These are phyloP conservation scores for Cataglyphis albicans DNA, from an alignment of 2,888 invertebrate genomes.

Conservation along the genomic window DNA sequence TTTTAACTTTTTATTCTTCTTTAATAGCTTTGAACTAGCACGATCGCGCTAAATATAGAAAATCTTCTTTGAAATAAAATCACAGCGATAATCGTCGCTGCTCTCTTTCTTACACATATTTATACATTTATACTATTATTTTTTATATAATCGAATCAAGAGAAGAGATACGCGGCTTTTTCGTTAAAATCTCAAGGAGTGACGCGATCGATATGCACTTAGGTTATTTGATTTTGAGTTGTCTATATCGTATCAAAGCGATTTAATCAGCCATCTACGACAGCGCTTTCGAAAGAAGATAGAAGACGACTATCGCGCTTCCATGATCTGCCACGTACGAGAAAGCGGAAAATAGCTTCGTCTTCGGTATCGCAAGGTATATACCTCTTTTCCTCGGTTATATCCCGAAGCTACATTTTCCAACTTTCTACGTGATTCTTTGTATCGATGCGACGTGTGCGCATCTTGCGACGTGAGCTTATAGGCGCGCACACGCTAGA, in stretches of 20 bases:
- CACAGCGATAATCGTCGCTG: background rate
- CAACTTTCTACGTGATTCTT: slow-evolving; percentile 53
- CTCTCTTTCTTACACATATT: background rate
- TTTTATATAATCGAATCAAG: slow-evolving; percentile 4
- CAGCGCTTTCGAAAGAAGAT: slow-evolving; percentile 47
- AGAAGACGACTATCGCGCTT: slow-evolving; percentile 42
- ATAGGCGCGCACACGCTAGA: slow-evolving; percentile 36
- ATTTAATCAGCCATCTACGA: slow-evolving; percentile 35
- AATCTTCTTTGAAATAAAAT: background rate
- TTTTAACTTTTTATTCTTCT: background rate
- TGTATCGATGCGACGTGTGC: slow-evolving; percentile 53
- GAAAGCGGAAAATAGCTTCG: slow-evolving; percentile 36
- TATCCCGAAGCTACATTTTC: slow-evolving; percentile 54
- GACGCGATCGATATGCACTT: background rate
- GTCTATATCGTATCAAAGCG: slow-evolving; percentile 1
- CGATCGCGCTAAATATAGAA: background rate
- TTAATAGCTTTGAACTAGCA: background rate
- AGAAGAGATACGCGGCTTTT: background rate
- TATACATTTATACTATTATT: background rate
- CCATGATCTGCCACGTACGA: slow-evolving; percentile 56
- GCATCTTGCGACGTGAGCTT: slow-evolving; percentile 40
- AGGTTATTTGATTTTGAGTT: background rate
- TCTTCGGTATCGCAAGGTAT: slow-evolving; percentile 24
- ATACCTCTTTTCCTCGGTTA: slow-evolving; percentile 30
- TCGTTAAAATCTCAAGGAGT: background rate